Conservation (phyloP, 2,797 vertebrate genomes). For the Hafferia zeledoni region DNA sequence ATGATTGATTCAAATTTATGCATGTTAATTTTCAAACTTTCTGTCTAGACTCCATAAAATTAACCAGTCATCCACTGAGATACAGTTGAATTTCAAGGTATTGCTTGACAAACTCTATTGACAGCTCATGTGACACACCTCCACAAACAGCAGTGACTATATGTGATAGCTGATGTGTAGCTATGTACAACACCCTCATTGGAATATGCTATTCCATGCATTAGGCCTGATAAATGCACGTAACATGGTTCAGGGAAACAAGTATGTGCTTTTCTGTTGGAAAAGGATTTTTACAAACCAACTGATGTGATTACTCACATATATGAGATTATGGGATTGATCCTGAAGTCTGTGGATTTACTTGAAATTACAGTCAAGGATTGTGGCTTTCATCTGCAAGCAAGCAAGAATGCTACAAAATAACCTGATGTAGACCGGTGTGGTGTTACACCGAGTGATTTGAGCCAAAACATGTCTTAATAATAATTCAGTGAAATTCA, state of each 20-base stretch:
- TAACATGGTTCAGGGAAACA: background rate
- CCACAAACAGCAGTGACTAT: background rate
- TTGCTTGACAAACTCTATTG: background rate
- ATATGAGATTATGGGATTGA: slow-evolving; percentile 9
- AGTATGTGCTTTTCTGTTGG: background rate
- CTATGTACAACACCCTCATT: accelerated
- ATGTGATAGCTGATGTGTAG: background rate
- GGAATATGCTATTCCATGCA: background rate
- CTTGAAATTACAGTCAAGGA: slow-evolving; percentile 10
- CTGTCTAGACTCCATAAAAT: slow-evolving; percentile 41
- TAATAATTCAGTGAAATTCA: slow-evolving; percentile 60
- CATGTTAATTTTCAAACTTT: slow-evolving; percentile 61
- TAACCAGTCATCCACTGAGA: slow-evolving; percentile 27
- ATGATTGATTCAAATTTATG: slow-evolving; percentile 71
- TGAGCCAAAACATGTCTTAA: slow-evolving; percentile 26
- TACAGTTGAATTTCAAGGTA: slow-evolving; percentile 34
- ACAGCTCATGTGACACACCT: background rate
- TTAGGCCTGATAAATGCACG: background rate
- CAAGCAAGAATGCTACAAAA: background rate
- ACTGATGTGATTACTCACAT: background rate
- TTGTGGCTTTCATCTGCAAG: background rate
- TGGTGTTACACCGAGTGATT: background rate
- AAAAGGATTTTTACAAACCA: slow-evolving; percentile 16
- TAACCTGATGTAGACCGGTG: background rate
- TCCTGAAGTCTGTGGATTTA: background rate